Evolutionary conservation across 2,113 vertebrate species (phyloP), one percentile per base, ranked within the genome.

Genomic region (Cnemophilus loriae): DNA sequence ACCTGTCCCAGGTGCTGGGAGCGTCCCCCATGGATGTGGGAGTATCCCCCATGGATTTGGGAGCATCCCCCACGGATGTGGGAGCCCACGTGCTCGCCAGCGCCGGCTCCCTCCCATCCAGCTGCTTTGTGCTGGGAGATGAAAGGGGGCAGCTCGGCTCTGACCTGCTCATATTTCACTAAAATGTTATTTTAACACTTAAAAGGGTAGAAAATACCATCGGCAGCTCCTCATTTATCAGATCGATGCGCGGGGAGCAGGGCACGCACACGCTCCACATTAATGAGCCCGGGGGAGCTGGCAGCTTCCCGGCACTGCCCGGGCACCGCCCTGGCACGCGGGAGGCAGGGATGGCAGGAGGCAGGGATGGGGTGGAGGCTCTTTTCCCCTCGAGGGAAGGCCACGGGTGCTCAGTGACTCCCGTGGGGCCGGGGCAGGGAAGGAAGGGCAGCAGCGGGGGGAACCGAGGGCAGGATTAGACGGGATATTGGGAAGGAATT

Each of bases 101-200:
- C 5, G 3, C 39, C 39, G 4, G 53, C 69, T 60, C 61, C 64
- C 71, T 92, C 69, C 84, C 52, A 19, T 52, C 49, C 76, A 90
- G 81, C n/a, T 64, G 75, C 87, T 81, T 71, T 89, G 73, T 85
- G 92, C 92, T 49, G 81, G 22, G 63, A 94, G 93, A 94, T 89
- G 93, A 89, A 96, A 97, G 95, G 85, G 93, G 89, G 70, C 94
- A 93, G 85, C 89, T 88, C 17, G 1, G 28, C 91, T 93, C 93
- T 97, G 97, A 97, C 96, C 97, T 95, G 77, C 88, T 97, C 96
- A 93, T 97, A 96, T 97, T 97, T 97, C 95, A 97, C 96, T 93
- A 95, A 97, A 97, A 97, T 97, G 97, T 97, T 97, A 97, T 95
- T 97, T 97, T 97, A 97, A 95, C 96, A 97, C 94, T 96, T 97